Evolutionary conservation across 2,888 invertebrate genomes (phyloP).

Genomic region (Drosophila fungiperda): DNA sequence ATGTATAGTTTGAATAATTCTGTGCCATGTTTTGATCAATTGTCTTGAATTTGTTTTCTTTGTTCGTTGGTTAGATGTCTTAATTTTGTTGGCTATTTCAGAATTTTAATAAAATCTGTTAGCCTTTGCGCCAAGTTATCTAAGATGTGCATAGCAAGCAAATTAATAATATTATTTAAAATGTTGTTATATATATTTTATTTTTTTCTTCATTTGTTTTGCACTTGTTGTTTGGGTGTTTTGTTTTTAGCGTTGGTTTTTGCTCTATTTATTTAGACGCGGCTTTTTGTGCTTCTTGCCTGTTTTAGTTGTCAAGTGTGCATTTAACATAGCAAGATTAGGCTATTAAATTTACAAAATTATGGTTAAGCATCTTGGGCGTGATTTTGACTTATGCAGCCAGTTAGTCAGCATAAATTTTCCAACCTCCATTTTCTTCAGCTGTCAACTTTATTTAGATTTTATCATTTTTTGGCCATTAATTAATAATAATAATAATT

Average conservation of each 20-base stretch:
- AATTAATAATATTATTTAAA: background rate
- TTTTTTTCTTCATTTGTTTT: background rate
- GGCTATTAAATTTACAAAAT: background rate
- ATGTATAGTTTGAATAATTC: background rate
- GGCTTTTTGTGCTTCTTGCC: background rate
- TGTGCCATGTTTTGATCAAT: background rate
- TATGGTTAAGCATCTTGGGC: background rate
- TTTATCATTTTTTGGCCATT: background rate
- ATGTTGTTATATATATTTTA: background rate
- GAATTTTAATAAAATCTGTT: background rate
- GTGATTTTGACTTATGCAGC: background rate
- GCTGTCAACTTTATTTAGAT: background rate
- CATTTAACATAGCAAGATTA: background rate
- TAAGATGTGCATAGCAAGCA: background rate
- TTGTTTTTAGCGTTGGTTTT: background rate
- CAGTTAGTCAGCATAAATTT: background rate
- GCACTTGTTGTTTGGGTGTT: background rate
- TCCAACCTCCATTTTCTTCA: background rate
- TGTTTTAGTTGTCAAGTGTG: background rate
- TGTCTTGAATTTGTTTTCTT: background rate
- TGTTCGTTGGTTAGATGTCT: background rate
- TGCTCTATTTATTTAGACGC: background rate
- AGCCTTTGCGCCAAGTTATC: background rate
- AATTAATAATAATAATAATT: background rate
- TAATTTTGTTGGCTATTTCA: background rate